phyloP scores from a whole-genome alignment of 2,888 invertebrate species.

The Drosophila nigritarsus region DNA sequence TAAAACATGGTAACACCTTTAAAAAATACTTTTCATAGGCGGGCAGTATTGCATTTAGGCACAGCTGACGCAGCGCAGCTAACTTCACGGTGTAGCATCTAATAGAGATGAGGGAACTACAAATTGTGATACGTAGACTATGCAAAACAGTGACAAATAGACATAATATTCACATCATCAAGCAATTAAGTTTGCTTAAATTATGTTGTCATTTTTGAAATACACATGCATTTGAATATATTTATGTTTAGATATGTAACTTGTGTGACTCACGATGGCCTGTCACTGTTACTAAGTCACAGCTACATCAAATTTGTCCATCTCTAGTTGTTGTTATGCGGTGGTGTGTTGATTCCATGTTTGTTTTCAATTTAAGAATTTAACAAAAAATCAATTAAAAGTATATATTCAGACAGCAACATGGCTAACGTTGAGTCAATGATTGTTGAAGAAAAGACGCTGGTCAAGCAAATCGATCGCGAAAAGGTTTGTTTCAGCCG shows the following conservation, averaged over 20 bases:
- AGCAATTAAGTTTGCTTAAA: background rate
- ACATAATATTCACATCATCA: background rate
- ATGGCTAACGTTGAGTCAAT: slow-evolving; percentile 90
- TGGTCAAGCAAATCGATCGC: slow-evolving; percentile 91
- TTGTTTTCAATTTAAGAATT: slow-evolving; percentile 22
- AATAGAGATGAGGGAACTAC: background rate
- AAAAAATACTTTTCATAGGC: slow-evolving; percentile 14
- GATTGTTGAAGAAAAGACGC: slow-evolving; percentile 92
- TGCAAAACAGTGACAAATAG: background rate
- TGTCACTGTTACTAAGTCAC: slow-evolving; percentile 1
- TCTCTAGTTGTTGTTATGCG: slow-evolving; percentile 48
- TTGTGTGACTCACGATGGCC: background rate
- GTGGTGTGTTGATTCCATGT: slow-evolving; percentile 31
- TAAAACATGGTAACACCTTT: background rate
- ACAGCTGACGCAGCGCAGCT: slow-evolving; percentile 28
- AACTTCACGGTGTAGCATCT: slow-evolving; percentile 14
- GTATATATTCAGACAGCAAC: slow-evolving; percentile 13
- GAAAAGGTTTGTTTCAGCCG: slow-evolving; percentile 89
- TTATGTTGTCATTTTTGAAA: background rate
- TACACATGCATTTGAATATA: background rate
- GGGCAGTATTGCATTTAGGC: background rate
- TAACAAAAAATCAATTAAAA: slow-evolving; percentile 12
- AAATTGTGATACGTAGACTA: background rate
- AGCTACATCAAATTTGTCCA: slow-evolving; percentile 7
- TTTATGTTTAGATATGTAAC: background rate